Evolutionary conservation across 2,888 invertebrate species (phyloP).

Genomic region (Brachypterus glaber): DNA sequence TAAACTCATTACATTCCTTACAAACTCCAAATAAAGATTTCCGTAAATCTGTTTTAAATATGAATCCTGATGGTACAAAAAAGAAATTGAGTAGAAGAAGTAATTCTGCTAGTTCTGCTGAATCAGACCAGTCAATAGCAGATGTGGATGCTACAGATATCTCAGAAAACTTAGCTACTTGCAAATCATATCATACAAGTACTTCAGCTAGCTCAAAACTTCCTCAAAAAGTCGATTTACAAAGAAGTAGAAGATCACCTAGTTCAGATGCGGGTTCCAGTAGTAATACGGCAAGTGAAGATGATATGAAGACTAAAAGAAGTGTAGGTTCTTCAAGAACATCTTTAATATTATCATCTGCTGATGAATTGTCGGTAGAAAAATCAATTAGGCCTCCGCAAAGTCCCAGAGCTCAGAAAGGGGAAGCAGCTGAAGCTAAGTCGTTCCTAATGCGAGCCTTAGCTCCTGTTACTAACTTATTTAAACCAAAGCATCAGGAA

Average conservation of each 20-base stretch:
- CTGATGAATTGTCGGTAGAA: slow-evolving; percentile 47
- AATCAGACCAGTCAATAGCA: slow-evolving; percentile 40
- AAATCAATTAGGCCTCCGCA: slow-evolving; percentile 46
- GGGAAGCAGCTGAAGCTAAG: slow-evolving; percentile 52
- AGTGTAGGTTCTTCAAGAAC: slow-evolving; percentile 45
- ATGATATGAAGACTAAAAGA: slow-evolving; percentile 28
- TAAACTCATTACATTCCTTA: slow-evolving; percentile 34
- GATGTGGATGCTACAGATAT: slow-evolving; percentile 41
- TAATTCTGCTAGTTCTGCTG: slow-evolving; percentile 42
- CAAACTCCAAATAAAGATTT: slow-evolving; percentile 60
- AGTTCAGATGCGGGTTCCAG: slow-evolving; percentile 37
- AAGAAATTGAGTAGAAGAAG: slow-evolving; percentile 40
- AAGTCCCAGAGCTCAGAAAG: slow-evolving; percentile 41
- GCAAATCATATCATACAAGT: slow-evolving; percentile 30
- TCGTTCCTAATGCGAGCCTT: slow-evolving; percentile 63
- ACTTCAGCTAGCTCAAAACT: slow-evolving; percentile 28
- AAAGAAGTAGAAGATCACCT: slow-evolving; percentile 36
- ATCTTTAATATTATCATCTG: slow-evolving; percentile 42
- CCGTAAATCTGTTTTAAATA: slow-evolving; percentile 63
- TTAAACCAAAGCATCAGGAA: slow-evolving; percentile 43
- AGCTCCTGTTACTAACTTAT: slow-evolving; percentile 66
- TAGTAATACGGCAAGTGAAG: slow-evolving; percentile 33
- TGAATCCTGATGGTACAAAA: slow-evolving; percentile 42
- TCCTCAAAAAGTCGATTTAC: slow-evolving; percentile 28
- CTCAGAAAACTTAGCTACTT: slow-evolving; percentile 34